Evolutionary conservation across 2,888 invertebrate genomes (phyloP), one percentile per base, ranked within the genome.

Genomic region (Oasisia sp.): DNA sequence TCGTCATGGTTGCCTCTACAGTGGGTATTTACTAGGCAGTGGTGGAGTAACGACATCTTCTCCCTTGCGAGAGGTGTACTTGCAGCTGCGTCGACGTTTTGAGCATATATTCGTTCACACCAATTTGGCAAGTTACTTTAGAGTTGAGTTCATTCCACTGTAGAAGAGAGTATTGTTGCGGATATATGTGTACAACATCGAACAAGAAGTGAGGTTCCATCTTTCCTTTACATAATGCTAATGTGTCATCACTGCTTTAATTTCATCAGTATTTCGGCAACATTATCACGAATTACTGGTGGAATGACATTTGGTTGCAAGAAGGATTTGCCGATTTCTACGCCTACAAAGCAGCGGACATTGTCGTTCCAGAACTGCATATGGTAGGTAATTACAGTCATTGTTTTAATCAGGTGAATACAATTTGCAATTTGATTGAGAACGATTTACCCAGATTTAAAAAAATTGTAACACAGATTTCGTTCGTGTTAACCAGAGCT

Each of bases 301-400:
- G 96, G 96, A 95, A 96, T 92, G 96, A 96, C 92, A 93, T 96
- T 1, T 96, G 96, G 96, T 94, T 96, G 27, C 96, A 96, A 91
- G 96, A 96, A 93, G 96, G 96, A 11, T 95, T 95, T 92, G 96
- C 96, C 0, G 94, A 94, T 91, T 96, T 95, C 94, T 95, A 95
- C 93, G 95, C 95, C 91, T 95, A 95, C 92, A 92, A 95, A 1
- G 98, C 98, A 7, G 97, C 98, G 0, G 96, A 98, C 94, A 96
- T 97, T n/a, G 97, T 97, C 90, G 97, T 98, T 94, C 97, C 98
- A 0, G 97, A 97, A 4, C 99, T 98, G 98, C 97, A 97, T 95
- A 97, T 98, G 97, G 98, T 98, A 97, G 90, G 93, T 90, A n/a
- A 32, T 98, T 97, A 98, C 98, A 97, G 89, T 92, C 45, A 45